Evolutionary conservation across 2,888 invertebrate genomes (phyloP), one percentile per base, ranked within the genome.

Genomic region (Ametastegia equiseti): DNA sequence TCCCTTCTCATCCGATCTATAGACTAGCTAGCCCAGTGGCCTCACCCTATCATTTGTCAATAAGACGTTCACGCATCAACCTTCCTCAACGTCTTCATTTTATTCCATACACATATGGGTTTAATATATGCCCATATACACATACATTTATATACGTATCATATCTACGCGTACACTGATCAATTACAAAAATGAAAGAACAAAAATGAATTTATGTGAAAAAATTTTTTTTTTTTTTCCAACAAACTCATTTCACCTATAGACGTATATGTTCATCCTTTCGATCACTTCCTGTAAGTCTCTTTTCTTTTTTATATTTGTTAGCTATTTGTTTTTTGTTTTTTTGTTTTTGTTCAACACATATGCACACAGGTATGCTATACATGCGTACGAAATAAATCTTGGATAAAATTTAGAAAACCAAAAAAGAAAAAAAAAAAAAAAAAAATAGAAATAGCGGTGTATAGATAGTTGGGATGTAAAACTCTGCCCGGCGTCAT

Each of bases 31-130:
- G 27, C 27, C 27, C 30, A 30, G 30, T 30, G 15, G 67, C 19
- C 81, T 77, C 80, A 73, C 69, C 75, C 80, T 83, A 81, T 84
- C 84, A 83, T 86, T 84, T 84, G 86, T 86, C 84, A 85, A 86
- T 82, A 80, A 47, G 71, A 71, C 45, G 47, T 75, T 54, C 36
- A 36, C 50, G 19, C 54, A 36, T 71, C 42, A 71, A 47, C 71
- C 65, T 67, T 67, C 65, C 65, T 71, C 42, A 71, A 71, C 71
- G 71, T 71, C 71, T 71, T 71, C 30, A 71, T 71, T 47, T 71
- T 30, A 71, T 71, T 45, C 33, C 15, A 54, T 54, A 54, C 7
- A 54, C n/a, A 13, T 15, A 60, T 33, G 2, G 2, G 33, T 19
- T 33, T 63, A 30, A 9, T 36, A 13, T 36, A 30, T 19, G 15